Evolutionary conservation across 92 coral and sea anemone genomes (phyloP).

Genomic region (Porites cylindrica): DNA sequence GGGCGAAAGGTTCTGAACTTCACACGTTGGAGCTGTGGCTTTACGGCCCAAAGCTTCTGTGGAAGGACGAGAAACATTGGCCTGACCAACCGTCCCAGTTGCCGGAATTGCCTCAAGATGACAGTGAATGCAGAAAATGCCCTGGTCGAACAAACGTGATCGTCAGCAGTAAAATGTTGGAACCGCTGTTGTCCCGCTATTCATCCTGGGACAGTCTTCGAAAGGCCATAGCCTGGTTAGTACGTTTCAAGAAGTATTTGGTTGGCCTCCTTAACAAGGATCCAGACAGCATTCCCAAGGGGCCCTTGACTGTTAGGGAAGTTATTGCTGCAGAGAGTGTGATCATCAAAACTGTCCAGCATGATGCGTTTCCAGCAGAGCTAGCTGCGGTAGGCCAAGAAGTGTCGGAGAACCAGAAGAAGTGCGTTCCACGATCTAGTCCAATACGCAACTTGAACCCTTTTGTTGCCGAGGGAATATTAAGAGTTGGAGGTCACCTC

Average conservation of each 20-base stretch:
- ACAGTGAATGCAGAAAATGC: not conserved
- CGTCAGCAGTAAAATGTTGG: not conserved
- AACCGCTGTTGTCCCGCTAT: not conserved
- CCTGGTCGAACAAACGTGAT: not conserved
- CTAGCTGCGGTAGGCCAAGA: too few species aligned
- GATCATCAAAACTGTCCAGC: not conserved
- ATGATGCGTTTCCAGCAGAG: not conserved
- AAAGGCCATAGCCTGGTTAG: conserved; percentile 12
- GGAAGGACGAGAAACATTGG: conserved; percentile 16
- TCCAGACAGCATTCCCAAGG: conserved; percentile 10
- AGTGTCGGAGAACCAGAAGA: not conserved
- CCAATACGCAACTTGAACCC: conserved; percentile 12
- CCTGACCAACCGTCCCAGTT: not conserved
- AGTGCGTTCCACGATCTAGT: not conserved
- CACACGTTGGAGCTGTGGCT: conserved; percentile 17
- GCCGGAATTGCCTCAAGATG: not conserved
- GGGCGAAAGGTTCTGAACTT: not conserved
- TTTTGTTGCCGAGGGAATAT: conserved; percentile 25
- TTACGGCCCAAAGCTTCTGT: not conserved
- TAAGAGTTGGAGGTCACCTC: conserved; percentile 40
- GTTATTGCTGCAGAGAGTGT: not conserved
- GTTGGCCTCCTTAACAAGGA: not conserved
- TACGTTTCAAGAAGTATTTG: not conserved
- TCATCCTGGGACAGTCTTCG: conserved; percentile 13
- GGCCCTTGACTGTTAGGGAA: not conserved